Evolutionary conservation across 2,888 invertebrate species (phyloP).

Genomic region (Tachina lurida): DNA sequence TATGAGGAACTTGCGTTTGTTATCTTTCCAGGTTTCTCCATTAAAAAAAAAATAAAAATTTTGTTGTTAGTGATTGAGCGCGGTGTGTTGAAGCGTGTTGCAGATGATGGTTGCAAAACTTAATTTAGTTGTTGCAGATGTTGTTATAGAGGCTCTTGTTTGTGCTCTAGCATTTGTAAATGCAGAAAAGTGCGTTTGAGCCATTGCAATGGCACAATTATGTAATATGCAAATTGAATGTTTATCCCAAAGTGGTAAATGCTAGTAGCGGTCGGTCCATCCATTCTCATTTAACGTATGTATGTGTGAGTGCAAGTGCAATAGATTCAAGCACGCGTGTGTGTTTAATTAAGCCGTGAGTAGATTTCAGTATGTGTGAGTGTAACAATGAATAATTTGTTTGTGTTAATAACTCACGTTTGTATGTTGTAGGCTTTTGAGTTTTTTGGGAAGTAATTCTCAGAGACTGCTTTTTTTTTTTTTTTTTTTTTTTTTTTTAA

Average conservation of each 20-base stretch:
- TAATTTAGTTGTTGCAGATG: slow-evolving; percentile 17
- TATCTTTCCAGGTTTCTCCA: not conserved
- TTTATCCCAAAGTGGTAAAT: slow-evolving; percentile 70
- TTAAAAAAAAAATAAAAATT: not conserved
- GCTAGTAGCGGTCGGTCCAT: slow-evolving; percentile 54
- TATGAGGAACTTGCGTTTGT: not conserved
- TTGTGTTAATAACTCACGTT: slow-evolving; percentile 58
- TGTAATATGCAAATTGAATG: slow-evolving; percentile 75
- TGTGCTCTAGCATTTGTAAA: not conserved
- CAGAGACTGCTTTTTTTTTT: too few species aligned
- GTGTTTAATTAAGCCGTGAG: not conserved
- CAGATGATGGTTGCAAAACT: slow-evolving; percentile 18
- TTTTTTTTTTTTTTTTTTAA: too few species aligned
- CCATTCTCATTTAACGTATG: slow-evolving; percentile 31
- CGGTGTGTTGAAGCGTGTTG: slow-evolving; percentile 2
- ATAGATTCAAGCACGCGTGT: not conserved
- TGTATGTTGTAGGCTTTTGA: not conserved
- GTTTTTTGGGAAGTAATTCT: slow-evolving; percentile 8
- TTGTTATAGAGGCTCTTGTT: slow-evolving; percentile 18
- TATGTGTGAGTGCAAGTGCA: slow-evolving; percentile 1
- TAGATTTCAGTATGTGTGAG: slow-evolving; percentile 18
- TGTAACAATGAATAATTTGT: slow-evolving; percentile 33
- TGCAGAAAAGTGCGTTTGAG: slow-evolving; percentile 57
- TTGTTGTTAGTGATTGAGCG: not conserved
- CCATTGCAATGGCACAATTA: slow-evolving; percentile 71